A percentile compares a stretch with the other conserved stretches of the same genome.
phyloP scores from a whole-genome alignment of 1,140 invertebrate species.

The Mamestra configurata region DNA sequence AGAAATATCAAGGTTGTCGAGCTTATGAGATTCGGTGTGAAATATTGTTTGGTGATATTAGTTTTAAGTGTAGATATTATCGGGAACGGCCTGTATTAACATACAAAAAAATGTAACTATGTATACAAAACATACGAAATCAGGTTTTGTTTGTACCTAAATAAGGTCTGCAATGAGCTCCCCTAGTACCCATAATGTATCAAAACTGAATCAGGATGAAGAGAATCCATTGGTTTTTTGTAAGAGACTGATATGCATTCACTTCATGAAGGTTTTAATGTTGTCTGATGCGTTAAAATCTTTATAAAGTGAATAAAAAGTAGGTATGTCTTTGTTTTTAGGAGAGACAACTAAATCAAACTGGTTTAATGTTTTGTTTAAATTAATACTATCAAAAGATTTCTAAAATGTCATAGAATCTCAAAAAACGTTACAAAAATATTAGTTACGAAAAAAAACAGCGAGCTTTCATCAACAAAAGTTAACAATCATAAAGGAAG shows the following conservation, averaged over 20 bases:
- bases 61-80: slow-evolving; percentile 77
- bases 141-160: background rate
- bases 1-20: slow-evolving; percentile 71
- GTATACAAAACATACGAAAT: slow-evolving; percentile 27
- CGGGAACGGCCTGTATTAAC: slow-evolving; percentile 55
- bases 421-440: background rate
- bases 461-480: background rate
- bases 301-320: slow-evolving; percentile 6
- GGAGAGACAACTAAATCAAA: background rate
- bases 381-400: background rate
- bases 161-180: background rate
- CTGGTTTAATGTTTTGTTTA: background rate
- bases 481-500: background rate
- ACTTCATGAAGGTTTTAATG: background rate
- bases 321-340: background rate
- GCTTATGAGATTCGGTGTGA: slow-evolving; percentile 81
- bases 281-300: background rate
- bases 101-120: slow-evolving; percentile 43
- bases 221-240: background rate
- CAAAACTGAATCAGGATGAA: background rate
- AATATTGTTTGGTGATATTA: slow-evolving; percentile 80
- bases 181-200: background rate
- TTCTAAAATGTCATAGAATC: no score
- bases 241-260: slow-evolving; percentile 8
- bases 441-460: background rate